Conservation (phyloP, 64 coral and sea anemone genomes). For the Pocillopora damicornis region DNA sequence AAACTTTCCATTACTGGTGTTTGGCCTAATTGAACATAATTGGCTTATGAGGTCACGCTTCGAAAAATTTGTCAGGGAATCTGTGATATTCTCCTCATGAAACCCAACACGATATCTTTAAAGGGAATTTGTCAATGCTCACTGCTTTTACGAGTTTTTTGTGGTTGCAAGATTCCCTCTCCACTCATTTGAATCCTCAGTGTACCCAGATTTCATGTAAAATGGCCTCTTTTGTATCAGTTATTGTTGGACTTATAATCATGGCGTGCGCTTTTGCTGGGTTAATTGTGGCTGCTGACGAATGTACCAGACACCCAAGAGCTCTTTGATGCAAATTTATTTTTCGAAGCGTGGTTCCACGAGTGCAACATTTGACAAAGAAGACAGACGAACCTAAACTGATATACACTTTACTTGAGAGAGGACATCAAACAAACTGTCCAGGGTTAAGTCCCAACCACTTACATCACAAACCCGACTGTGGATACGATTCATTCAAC, state of each 20-base stretch:
- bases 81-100: background rate
- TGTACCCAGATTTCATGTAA: background rate
- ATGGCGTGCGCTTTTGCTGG: slow-evolving; percentile 69
- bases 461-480: too few relatives aligned
- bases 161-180: background rate
- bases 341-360: background rate
- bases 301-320: slow-evolving; percentile 51
- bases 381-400: too few relatives aligned
- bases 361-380: slow-evolving; percentile 7
- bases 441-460: too few relatives aligned
- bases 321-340: slow-evolving; percentile 8
- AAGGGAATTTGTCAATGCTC: background rate
- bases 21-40: slow-evolving; percentile 41
- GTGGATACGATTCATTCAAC: too few relatives aligned
- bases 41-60: slow-evolving; percentile 33
- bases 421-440: too few relatives aligned
- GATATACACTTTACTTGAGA: too few relatives aligned
- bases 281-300: slow-evolving; percentile 73
- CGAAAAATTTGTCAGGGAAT: background rate
- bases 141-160: background rate
- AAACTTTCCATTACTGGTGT: background rate
- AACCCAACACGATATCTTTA: background rate
- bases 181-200: background rate
- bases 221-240: slow-evolving; percentile 39
- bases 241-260: slow-evolving; percentile 54